Evolutionary conservation across 2,888 invertebrate species (phyloP).

Genomic region (Digitonthophagus gazella): DNA sequence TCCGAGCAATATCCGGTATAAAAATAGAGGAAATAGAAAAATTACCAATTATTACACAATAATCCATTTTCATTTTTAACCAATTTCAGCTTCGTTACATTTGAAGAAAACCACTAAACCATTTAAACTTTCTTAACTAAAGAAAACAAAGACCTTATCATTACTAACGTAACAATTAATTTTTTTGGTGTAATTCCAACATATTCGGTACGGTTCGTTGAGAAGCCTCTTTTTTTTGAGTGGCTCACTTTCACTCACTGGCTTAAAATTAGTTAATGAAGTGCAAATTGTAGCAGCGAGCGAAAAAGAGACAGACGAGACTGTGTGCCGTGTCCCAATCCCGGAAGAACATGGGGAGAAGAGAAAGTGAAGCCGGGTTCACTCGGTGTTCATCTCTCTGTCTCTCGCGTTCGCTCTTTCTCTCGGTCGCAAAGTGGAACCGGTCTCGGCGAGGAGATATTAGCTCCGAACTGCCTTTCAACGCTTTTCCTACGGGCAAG

Average conservation of each 20-base stretch:
- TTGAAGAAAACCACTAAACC: neutral
- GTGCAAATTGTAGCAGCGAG: slow-evolving; percentile 25
- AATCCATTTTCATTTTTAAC: neutral
- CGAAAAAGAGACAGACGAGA: neutral
- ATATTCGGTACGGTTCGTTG: slow-evolving; percentile 7
- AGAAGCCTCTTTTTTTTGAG: neutral
- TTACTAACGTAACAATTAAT: neutral
- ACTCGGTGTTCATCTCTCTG: neutral
- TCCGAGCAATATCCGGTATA: neutral
- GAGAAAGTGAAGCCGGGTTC: slow-evolving; percentile 8
- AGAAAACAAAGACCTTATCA: too few relatives aligned
- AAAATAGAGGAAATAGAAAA: neutral
- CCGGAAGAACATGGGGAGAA: slow-evolving; percentile 12
- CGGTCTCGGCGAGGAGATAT: slow-evolving; percentile 3
- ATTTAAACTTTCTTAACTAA: too few relatives aligned
- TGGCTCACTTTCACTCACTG: slow-evolving; percentile 22
- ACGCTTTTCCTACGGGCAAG: slow-evolving; percentile 3
- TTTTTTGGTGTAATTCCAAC: neutral
- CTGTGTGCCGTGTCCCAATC: slow-evolving; percentile 8
- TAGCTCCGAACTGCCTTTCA: slow-evolving; percentile 6
- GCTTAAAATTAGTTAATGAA: slow-evolving; percentile 27
- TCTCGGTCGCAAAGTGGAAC: slow-evolving; percentile 5
- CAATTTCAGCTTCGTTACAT: neutral
- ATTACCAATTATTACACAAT: too few relatives aligned
- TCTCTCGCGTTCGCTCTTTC: neutral